Conservation (phyloP, 2,113 vertebrate species). For the Alethe diademata region DNA sequence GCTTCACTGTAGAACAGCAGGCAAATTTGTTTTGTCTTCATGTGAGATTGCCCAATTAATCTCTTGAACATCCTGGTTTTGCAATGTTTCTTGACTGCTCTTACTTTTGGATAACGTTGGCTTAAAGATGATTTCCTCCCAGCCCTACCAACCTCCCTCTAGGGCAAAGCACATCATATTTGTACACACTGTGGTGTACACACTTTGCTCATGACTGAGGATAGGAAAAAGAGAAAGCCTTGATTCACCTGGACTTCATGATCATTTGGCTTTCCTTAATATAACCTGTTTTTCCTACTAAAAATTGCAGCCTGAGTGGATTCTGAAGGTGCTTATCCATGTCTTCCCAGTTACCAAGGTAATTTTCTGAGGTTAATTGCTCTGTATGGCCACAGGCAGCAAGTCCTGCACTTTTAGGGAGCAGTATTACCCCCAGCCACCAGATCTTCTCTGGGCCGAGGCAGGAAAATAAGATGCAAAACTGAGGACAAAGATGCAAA, state of each 20-base stretch:
- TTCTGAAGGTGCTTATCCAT: not conserved
- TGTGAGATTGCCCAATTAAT: not conserved
- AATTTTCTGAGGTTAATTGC: not conserved
- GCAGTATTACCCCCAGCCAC: too few species aligned
- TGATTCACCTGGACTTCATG: not conserved
- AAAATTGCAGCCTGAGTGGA: not conserved
- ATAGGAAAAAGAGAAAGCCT: not conserved
- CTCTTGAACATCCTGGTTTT: not conserved
- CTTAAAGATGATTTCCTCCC: not conserved
- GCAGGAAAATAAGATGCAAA: not conserved
- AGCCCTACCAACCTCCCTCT: not conserved
- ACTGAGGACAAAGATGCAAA: not conserved
- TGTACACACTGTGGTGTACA: not conserved
- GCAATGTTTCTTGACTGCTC: constrained; percentile 1
- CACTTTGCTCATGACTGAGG: not conserved
- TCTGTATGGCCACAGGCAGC: not conserved
- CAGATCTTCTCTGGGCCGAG: not conserved
- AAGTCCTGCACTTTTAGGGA: not conserved
- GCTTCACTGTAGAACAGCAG: not conserved
- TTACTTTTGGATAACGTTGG: not conserved
- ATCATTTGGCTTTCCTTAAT: not conserved
- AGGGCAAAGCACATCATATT: not conserved
- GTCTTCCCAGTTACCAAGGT: not conserved
- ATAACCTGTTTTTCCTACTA: not conserved
- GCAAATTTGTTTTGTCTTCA: not conserved